Conservation (phyloP, 2,113 vertebrate species). For the Neotoma lepida region DNA sequence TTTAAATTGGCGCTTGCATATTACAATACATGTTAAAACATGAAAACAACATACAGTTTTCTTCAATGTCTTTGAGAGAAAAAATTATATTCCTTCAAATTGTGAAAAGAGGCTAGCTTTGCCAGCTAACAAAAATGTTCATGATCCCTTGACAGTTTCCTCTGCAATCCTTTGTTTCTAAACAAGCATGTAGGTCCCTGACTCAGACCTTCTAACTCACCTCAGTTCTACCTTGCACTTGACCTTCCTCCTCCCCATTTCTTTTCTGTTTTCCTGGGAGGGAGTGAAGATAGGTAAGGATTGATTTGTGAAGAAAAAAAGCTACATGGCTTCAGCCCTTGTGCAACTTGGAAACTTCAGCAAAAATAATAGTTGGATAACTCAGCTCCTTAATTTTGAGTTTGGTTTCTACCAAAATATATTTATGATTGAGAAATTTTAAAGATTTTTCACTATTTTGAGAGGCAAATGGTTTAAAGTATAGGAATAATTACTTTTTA, state of each 20-base stretch:
- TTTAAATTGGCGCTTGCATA: not conserved
- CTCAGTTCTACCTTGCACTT: not conserved
- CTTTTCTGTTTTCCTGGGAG: not conserved
- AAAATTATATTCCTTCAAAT: constrained; percentile 16
- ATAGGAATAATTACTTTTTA: not conserved
- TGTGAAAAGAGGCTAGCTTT: not conserved
- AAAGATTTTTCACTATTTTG: not conserved
- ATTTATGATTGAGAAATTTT: not conserved
- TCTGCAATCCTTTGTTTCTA: constrained; percentile 1
- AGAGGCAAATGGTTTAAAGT: constrained; percentile 17
- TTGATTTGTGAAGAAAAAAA: not conserved
- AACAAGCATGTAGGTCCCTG: not conserved
- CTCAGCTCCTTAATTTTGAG: constrained; percentile 16
- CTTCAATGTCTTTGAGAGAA: not conserved
- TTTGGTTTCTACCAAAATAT: constrained; percentile 12
- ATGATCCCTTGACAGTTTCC: not conserved
- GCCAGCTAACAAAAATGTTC: not conserved
- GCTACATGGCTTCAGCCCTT: not conserved
- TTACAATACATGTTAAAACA: not conserved
- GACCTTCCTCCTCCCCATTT: not conserved
- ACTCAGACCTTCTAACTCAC: not conserved
- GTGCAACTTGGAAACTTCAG: not conserved
- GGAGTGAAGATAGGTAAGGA: not conserved
- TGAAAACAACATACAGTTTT: not conserved
- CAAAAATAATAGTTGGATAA: constrained; percentile 34